These are phyloP conservation scores for Lomographa bimaculata DNA, from an alignment of 2,888 invertebrate species.

Conservation along the genomic window DNA sequence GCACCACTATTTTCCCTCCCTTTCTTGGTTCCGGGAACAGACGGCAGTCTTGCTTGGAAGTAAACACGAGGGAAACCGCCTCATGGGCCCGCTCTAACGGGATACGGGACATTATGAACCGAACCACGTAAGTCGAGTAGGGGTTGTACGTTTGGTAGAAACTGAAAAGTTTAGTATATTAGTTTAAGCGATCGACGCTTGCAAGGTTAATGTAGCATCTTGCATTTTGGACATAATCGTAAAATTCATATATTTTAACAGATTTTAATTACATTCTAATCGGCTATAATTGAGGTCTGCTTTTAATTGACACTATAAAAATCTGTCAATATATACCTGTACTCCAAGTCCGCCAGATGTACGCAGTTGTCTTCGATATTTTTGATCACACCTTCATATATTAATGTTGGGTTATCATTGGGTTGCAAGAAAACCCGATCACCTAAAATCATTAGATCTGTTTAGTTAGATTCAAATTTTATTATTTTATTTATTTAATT, in stretches of 20 bases:
- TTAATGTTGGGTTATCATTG: conserved; percentile 40
- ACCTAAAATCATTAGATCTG: conserved; percentile 66
- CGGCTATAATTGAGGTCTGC: no score
- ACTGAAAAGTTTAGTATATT: no score
- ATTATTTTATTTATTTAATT: no score
- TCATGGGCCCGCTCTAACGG: conserved; percentile 72
- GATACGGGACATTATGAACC: conserved; percentile 70
- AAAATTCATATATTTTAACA: no score
- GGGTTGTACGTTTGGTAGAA: conserved; percentile 43
- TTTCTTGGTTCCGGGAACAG: conserved; percentile 48
- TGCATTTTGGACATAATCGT: no score
- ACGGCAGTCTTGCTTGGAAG: conserved; percentile 49
- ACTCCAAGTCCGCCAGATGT: conserved; percentile 56
- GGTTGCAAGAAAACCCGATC: conserved; percentile 75
- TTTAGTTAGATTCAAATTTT: no score
- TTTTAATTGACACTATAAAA: no score
- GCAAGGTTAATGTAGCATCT: no score
- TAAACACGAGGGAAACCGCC: conserved; percentile 60
- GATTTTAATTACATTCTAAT: no score
- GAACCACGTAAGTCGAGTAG: conserved; percentile 57
- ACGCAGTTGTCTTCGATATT: conserved; percentile 60
- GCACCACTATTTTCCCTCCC: conserved; percentile 27
- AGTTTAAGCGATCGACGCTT: no score
- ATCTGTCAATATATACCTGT: no score
- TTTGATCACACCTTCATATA: conserved; percentile 65